phyloP scores from a whole-genome alignment of 2,113 vertebrate species.

The Dromiciops gliroides region DNA sequence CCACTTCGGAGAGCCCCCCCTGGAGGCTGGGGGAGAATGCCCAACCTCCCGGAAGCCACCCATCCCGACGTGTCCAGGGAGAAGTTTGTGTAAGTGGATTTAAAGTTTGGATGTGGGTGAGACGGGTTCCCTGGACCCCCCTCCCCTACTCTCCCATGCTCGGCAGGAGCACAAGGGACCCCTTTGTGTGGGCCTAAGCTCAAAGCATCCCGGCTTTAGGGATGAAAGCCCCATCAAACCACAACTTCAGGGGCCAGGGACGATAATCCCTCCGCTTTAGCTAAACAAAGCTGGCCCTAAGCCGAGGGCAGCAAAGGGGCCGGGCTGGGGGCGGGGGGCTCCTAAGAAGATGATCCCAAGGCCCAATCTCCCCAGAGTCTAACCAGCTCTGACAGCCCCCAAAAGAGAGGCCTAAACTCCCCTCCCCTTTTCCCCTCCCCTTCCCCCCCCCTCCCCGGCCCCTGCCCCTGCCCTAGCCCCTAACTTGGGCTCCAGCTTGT shows the following conservation, averaged over 20 bases:
- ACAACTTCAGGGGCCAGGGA: conserved; percentile 69
- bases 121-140: conserved; percentile 62
- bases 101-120: conserved; percentile 84
- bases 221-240: conserved; percentile 79
- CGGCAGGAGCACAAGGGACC: conserved; percentile 77
- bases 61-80: conserved; percentile 37
- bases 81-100: conserved; percentile 85
- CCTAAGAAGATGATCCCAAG: conserved; percentile 77
- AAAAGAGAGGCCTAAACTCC: conserved; percentile 59
- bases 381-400: conserved; percentile 77
- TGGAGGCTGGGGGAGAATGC: background rate
- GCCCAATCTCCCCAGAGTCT: conserved; percentile 72
- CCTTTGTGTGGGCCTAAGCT: conserved; percentile 80
- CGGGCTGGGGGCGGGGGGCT: conserved; percentile 73
- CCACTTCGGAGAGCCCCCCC: background rate
- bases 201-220: conserved; percentile 76
- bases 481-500: background rate
- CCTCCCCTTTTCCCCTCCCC: background rate
- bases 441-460: background rate
- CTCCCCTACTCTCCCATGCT: conserved; percentile 72
- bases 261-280: conserved; percentile 77
- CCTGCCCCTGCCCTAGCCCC: background rate
- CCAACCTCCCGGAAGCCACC: conserved; percentile 7
- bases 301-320: background rate
- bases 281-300: conserved; percentile 76